Base-by-base conservation (phyloP, 2,797 vertebrate species). In the Pangasius krempfi region DNA sequence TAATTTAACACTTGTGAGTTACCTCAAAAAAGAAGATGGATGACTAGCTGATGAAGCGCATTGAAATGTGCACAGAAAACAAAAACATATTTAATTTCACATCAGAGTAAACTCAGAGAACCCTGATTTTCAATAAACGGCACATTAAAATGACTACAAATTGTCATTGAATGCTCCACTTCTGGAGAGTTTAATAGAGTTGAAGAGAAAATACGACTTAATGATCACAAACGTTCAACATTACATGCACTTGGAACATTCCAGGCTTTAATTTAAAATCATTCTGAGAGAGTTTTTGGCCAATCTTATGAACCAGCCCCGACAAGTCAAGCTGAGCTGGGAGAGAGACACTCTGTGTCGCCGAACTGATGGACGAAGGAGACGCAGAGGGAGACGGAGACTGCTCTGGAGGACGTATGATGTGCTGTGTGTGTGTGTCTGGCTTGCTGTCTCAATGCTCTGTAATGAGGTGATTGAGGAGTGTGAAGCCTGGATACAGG, bases 391-490 rank as follows among this genome's bases (percentile, higher is more conserved):
- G 58, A 20, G 83, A 86, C 79, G 82, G 37, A 13, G 82, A 68
- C 86, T 87, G 88, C n/a, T 79, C 6, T 44, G 44, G 86, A 44
- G 70, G n/a, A 80, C 78, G 22, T 85, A 80, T 76, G 72, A 37
- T 70, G 66, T 89, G 82, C 0, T 54, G 83, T 88, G 86, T 90
- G 54, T 86, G 88, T 87, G 83, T 83, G 76, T 90, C 60, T 60
- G 88, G 87, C 52, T 90, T 81, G 84, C 79, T 85, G 85, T 88
- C 92, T 92, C 89, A 89, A 88, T 22, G 80, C 92, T 89, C 90
- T 92, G 83, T 92, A 92, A 94, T 93, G 84, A 91, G 92, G 92
- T 93, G 94, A 96, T 92, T 91, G 91, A 94, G 93, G 91, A 89
- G 87, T 90, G 83, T 37, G 80, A 91, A 76, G 88, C 89, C 76